Evolutionary conservation across 30 jellyfish, hydroid and myxozoan genomes (phyloP).

Genomic region (Hydra vulgaris): DNA sequence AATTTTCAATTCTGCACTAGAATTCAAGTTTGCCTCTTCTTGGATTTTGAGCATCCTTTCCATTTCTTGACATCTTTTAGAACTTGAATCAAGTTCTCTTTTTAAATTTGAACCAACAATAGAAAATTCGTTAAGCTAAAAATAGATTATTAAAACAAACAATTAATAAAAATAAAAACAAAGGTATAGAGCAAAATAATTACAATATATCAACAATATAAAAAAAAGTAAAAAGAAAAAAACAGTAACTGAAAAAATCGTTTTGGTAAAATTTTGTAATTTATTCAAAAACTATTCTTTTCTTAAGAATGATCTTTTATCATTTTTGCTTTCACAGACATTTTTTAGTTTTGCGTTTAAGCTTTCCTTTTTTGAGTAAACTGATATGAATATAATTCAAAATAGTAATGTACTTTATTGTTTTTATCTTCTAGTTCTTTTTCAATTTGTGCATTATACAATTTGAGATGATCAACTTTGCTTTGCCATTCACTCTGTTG

Average conservation of each 20-base stretch:
- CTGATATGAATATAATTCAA: no score
- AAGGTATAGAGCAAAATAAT: no score
- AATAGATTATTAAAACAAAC: neutral
- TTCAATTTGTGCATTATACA: slow-evolving; percentile 11
- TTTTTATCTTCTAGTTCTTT: slow-evolving; percentile 38
- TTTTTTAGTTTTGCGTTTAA: no score
- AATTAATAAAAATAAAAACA: no score
- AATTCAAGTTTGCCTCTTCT: slow-evolving; percentile 10
- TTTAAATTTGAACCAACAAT: neutral
- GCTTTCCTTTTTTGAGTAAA: no score
- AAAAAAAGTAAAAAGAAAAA: no score
- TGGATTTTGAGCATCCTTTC: slow-evolving; percentile 3
- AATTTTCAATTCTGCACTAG: slow-evolving; percentile 2
- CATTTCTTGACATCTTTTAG: neutral
- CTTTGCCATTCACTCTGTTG: slow-evolving; percentile 71
- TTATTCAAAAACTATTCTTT: no score
- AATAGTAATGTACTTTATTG: slow-evolving; percentile 24
- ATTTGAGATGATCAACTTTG: slow-evolving; percentile 28
- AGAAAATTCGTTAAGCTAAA: neutral
- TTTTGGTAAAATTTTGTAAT: no score
- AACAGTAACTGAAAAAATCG: no score
- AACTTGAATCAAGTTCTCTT: neutral
- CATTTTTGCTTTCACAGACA: no score
- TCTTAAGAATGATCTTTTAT: no score
- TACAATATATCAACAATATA: no score